phyloP scores from a whole-genome alignment of 1,140 invertebrate genomes.

The Adoxophyes honmai region DNA sequence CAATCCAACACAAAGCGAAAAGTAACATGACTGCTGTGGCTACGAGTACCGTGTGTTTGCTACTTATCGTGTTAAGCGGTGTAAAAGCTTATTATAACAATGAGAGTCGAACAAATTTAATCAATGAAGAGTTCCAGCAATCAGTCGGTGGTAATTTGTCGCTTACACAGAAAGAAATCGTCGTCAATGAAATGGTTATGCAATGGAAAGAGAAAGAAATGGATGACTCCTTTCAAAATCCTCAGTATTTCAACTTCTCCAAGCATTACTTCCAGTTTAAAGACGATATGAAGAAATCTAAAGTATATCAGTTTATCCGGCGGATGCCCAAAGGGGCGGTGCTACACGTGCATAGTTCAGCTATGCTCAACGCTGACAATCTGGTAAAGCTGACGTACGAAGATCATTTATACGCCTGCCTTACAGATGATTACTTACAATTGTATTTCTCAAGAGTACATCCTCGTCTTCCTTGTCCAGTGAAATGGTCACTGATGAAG shows the following conservation, averaged over 20 bases:
- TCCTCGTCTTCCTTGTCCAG: conserved; percentile 31
- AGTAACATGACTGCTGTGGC: too few relatives aligned
- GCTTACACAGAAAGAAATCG: conserved; percentile 77
- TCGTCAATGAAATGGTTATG: conserved; percentile 83
- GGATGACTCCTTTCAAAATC: conserved; percentile 76
- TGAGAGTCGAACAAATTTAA: conserved; percentile 30
- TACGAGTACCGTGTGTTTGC: too few relatives aligned
- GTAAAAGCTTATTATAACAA: conserved; percentile 34
- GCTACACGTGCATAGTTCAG: conserved; percentile 84
- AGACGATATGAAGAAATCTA: conserved; percentile 79
- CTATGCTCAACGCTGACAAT: conserved; percentile 80
- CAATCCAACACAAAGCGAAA: too few relatives aligned
- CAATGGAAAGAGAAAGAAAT: conserved; percentile 80
- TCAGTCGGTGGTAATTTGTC: conserved; percentile 71
- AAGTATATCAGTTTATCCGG: conserved; percentile 83
- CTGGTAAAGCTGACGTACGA: conserved; percentile 83
- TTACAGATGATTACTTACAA: conserved; percentile 34
- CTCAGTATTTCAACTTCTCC: conserved; percentile 80
- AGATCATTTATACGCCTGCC: conserved; percentile 83
- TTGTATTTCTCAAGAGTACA: conserved; percentile 58
- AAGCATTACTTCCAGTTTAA: conserved; percentile 83
- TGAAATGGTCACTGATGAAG: conserved; percentile 78
- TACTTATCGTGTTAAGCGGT: conserved; percentile 17
- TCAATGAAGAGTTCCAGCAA: conserved; percentile 42
- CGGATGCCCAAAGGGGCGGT: conserved; percentile 85